Evolutionary conservation across 35 echinoderm and acorn worm species (phyloP).

Genomic region (Chiridota heheva): DNA sequence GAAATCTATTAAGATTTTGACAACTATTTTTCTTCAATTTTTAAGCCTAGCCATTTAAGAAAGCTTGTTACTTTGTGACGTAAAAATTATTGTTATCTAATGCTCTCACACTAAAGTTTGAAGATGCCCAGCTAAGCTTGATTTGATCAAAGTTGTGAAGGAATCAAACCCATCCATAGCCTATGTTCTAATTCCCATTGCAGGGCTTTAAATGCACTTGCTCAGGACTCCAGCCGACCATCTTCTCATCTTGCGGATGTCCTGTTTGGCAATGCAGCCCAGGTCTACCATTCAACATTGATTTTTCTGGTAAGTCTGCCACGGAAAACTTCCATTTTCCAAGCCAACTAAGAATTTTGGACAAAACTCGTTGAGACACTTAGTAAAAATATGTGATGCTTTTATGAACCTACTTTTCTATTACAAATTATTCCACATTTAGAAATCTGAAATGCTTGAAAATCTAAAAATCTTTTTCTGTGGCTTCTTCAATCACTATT

Average conservation of each 20-base stretch:
- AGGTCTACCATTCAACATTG: constrained; percentile 15
- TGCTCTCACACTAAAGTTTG: not conserved
- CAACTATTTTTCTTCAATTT: too few species aligned
- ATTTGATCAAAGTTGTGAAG: not conserved
- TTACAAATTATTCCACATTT: too few species aligned
- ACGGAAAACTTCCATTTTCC: not conserved
- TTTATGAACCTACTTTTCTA: too few species aligned
- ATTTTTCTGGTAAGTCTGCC: constrained; percentile 19
- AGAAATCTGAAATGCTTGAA: not conserved
- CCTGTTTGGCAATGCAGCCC: constrained; percentile 62
- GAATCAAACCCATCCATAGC: not conserved
- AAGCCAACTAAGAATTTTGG: too few species aligned
- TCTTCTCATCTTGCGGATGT: constrained; percentile 69
- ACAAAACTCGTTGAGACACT: too few species aligned
- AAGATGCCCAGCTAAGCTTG: not conserved
- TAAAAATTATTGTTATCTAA: not conserved
- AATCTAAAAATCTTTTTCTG: not conserved
- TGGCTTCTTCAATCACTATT: not conserved
- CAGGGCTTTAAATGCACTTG: constrained; percentile 75
- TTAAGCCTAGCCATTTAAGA: too few species aligned
- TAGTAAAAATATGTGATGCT: too few species aligned
- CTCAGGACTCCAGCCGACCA: constrained; percentile 27
- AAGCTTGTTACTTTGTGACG: too few species aligned
- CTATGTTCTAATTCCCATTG: not conserved
- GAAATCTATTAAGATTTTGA: too few species aligned